These are phyloP conservation scores for Sinonovacula constricta DNA, from an alignment of 1,140 invertebrate genomes.

Conservation along the genomic window DNA sequence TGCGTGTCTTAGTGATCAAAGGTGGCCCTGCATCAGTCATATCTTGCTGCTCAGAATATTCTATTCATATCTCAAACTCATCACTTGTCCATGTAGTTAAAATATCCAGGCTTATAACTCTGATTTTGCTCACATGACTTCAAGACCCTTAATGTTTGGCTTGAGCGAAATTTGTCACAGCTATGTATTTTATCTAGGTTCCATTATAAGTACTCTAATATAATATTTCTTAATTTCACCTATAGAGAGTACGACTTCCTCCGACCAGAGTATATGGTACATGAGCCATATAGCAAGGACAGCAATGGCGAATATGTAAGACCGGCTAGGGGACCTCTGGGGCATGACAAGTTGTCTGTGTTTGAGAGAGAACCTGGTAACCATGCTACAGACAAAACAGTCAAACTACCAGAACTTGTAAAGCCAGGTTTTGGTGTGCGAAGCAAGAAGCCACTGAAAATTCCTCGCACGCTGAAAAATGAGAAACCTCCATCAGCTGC, in stretches of 20 bases:
- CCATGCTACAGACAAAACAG: constrained; percentile 67
- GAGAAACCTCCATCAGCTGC: constrained; percentile 44
- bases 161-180: too few species aligned
- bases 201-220: too few species aligned
- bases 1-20: too few species aligned
- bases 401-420: constrained; percentile 67
- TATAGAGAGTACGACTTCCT: constrained; percentile 67
- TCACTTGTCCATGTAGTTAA: too few species aligned
- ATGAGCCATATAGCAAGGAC: constrained; percentile 63
- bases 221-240: too few species aligned
- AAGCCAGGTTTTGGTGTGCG: constrained; percentile 68
- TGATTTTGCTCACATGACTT: too few species aligned
- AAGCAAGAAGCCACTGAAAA: constrained; percentile 55
- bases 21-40: too few species aligned
- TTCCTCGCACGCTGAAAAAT: constrained; percentile 8
- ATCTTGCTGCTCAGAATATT: too few species aligned
- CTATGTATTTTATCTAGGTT: too few species aligned
- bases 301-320: constrained; percentile 17
- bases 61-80: too few species aligned
- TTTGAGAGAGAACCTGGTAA: constrained; percentile 64
- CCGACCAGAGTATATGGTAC: constrained; percentile 76
- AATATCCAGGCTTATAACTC: too few species aligned
- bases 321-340: constrained; percentile 59
- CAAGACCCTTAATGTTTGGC: too few species aligned
- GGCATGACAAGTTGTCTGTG: constrained; percentile 62